Base-by-base conservation (phyloP, 2,888 invertebrate species). In the Linnaemya vulpina region DNA sequence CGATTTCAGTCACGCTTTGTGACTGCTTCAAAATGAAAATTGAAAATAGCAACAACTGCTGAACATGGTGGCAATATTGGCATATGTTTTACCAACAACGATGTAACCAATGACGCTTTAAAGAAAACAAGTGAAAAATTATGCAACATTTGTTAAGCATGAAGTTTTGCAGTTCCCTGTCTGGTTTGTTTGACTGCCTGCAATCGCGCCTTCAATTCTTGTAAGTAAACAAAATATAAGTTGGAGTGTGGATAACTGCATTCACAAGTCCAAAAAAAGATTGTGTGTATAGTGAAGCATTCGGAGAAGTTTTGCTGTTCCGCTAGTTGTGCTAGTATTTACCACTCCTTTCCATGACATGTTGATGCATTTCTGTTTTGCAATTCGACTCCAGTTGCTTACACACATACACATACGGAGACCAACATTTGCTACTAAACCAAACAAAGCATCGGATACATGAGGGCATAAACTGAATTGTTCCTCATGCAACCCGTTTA, bases 71-170 rank as follows among this genome's bases (percentile, higher is more conserved):
- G 46, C 51, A 74, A 63, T 51, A 79, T 71, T 71, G 70, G 84
- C 84, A 84, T 84, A 79, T 71, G 71, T 71, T 60, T 53, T 67
- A 53, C 65, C 65, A 75, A 17, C 70, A 80, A 22, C 53, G 17
- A 43, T 51, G 30, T 46, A 63, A 49, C 22, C 46, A 11, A 30
- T 35, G 63, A 65, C 20, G 55, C 46, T 65, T 67, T 51, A 62
- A 68, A 73, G 76, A 76, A 84, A 86, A 86, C 84, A 77, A 87
- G 81, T 87, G 81, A 87, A 86, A 86, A 83, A 87, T 86, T 87
- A 78, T 83, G 78, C 82, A 80, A 83, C 84, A 86, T 87, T 87
- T 87, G 86, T 86, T 84, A 83, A 53, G 80, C 81, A 81, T 43
- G n/a, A 13, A 49, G 63, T 74, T 65, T 20, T 17, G 15, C 43